Conservation (phyloP, 2,113 vertebrate genomes). For the Osmerus eperlanus region DNA sequence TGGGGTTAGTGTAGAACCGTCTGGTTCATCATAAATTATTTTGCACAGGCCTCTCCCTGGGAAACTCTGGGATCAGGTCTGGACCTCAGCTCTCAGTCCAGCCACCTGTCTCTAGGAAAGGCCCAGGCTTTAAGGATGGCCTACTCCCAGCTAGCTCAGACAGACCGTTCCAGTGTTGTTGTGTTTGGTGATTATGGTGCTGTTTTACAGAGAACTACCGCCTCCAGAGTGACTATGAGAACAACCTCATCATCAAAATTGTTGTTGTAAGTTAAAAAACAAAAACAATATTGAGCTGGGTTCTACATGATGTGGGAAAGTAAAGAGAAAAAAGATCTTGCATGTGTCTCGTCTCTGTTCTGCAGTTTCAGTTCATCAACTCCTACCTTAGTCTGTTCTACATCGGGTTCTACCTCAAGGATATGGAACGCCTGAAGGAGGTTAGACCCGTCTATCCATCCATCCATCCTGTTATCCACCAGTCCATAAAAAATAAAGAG, state of each 20-base stretch:
- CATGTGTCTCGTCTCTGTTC: conserved; percentile 4
- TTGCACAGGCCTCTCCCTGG: too few species aligned
- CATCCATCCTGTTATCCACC: too few species aligned
- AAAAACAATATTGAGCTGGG: background rate
- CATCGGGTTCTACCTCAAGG: conserved; percentile 99
- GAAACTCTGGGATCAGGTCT: too few species aligned
- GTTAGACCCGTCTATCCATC: conserved; percentile 58
- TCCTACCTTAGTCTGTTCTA: conserved; percentile 99
- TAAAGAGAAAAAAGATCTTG: background rate
- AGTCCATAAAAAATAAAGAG: too few species aligned
- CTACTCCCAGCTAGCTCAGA: background rate
- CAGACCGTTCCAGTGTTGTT: background rate
- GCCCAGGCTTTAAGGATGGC: too few species aligned
- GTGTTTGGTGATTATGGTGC: conserved; percentile 11
- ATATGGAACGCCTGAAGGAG: conserved; percentile 97
- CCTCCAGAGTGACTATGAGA: conserved; percentile 96
- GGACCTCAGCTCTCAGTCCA: too few species aligned
- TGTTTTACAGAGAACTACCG: conserved; percentile 86
- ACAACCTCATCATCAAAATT: conserved; percentile 96
- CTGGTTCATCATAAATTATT: too few species aligned
- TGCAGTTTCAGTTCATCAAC: conserved; percentile 96
- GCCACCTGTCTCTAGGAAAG: too few species aligned
- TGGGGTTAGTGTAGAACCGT: too few species aligned
- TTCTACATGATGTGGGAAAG: background rate
- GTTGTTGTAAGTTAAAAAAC: conserved; percentile 83